Conservation (phyloP, 2,113 vertebrate genomes). For the Lepus americanus region DNA sequence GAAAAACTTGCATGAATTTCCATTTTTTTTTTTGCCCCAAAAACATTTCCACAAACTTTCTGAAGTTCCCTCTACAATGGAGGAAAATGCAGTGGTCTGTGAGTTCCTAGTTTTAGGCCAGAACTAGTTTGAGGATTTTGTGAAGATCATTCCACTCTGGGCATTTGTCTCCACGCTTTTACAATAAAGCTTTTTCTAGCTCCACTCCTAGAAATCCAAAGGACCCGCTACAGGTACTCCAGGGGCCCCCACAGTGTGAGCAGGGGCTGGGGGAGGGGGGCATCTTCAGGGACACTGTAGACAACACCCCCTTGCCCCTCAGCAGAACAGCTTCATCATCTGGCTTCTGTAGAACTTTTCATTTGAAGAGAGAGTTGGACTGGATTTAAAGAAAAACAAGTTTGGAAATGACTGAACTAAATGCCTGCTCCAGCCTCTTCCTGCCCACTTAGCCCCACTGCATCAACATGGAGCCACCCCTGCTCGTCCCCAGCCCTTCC, state of each 20-base stretch:
- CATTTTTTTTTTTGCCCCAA: too few relatives aligned
- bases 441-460: neutral
- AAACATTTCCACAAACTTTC: too few relatives aligned
- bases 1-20: too few relatives aligned
- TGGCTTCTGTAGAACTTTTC: neutral
- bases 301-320: neutral
- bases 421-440: neutral
- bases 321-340: neutral
- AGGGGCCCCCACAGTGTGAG: fast-evolving
- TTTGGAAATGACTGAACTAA: neutral
- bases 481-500: neutral
- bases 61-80: too few relatives aligned
- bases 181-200: neutral
- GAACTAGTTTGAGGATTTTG: neutral
- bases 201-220: neutral
- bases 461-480: neutral
- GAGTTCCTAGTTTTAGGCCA: neutral
- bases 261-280: neutral
- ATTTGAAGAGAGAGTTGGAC: neutral
- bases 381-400: neutral
- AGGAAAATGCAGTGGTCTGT: neutral
- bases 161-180: neutral
- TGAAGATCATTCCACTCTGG: neutral
- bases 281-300: neutral
- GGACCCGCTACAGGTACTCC: neutral